Evolutionary conservation across 1,140 invertebrate species (phyloP).

Genomic region (Dreissena polymorpha): DNA sequence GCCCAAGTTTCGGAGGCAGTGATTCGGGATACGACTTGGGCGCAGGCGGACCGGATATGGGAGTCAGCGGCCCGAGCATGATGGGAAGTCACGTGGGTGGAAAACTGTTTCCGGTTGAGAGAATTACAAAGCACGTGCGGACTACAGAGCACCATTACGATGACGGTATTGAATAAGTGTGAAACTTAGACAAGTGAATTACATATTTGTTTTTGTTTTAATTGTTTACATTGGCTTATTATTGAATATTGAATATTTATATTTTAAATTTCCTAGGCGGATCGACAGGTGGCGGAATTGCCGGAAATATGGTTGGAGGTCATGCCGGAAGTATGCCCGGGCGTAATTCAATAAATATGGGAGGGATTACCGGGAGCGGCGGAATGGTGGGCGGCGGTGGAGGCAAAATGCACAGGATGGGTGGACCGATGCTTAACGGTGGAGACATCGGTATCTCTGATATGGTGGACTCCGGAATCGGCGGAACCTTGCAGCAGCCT

Average conservation of each 20-base stretch:
- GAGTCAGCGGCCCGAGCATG: background rate
- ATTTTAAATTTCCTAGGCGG: background rate
- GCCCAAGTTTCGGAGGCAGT: background rate
- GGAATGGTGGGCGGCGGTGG: background rate
- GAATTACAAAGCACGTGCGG: slow-evolving; percentile 24
- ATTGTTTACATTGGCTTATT: background rate
- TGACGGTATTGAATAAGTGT: background rate
- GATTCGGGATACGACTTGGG: background rate
- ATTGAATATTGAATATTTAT: background rate
- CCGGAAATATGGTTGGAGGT: background rate
- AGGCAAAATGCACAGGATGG: background rate
- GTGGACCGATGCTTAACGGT: background rate
- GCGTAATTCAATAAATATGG: background rate
- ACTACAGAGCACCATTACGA: slow-evolving; percentile 37
- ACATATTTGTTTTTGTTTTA: background rate
- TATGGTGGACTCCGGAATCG: background rate
- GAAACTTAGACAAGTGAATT: background rate
- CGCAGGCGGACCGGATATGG: background rate
- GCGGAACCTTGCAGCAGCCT: slow-evolving; percentile 1
- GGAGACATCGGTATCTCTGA: background rate
- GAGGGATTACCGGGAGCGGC: background rate
- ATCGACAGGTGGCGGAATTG: background rate
- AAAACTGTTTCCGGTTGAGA: slow-evolving; percentile 17
- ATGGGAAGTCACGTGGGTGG: slow-evolving; percentile 16
- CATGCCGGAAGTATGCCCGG: slow-evolving; percentile 1